Evolutionary conservation across 2,888 invertebrate species (phyloP).

Genomic region (Trachelus iudaicus): DNA sequence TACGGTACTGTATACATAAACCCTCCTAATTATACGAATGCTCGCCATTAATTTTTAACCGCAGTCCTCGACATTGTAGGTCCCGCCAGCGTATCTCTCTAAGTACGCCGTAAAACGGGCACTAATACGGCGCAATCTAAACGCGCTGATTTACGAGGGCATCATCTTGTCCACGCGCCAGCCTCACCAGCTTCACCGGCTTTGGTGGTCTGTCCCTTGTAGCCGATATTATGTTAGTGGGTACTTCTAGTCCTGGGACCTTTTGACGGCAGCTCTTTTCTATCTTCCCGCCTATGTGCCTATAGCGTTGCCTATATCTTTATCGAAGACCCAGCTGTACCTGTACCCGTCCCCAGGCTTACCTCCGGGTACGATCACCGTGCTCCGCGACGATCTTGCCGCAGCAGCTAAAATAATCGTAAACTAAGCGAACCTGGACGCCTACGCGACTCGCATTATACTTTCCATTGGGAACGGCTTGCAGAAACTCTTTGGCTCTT

Average conservation of each 20-base stretch:
- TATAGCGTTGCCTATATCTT: background rate
- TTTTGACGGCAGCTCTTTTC: background rate
- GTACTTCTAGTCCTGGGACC: background rate
- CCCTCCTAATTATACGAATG: constrained; percentile 4
- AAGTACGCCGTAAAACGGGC: constrained; percentile 57
- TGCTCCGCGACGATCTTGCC: background rate
- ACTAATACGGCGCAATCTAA: constrained; percentile 61
- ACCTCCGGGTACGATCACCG: background rate
- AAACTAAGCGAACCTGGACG: constrained; percentile 45
- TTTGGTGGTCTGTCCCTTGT: constrained; percentile 22
- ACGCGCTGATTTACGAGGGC: constrained; percentile 59
- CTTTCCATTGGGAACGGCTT: constrained; percentile 19
- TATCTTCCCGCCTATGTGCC: background rate
- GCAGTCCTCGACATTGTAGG: constrained; percentile 31
- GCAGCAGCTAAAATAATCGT: constrained; percentile 37
- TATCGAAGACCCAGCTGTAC: background rate
- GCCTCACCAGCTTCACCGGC: constrained; percentile 21
- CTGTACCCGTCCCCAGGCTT: background rate
- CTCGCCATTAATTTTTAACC: constrained; percentile 25
- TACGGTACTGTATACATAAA: background rate
- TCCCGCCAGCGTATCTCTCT: constrained; percentile 37
- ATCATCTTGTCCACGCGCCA: constrained; percentile 48
- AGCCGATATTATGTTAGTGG: constrained; percentile 22
- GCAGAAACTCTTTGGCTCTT: background rate
- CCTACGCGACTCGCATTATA: constrained; percentile 39